phyloP scores from a whole-genome alignment of 2,113 vertebrate genomes.

The Microcebus lehilahytsara region DNA sequence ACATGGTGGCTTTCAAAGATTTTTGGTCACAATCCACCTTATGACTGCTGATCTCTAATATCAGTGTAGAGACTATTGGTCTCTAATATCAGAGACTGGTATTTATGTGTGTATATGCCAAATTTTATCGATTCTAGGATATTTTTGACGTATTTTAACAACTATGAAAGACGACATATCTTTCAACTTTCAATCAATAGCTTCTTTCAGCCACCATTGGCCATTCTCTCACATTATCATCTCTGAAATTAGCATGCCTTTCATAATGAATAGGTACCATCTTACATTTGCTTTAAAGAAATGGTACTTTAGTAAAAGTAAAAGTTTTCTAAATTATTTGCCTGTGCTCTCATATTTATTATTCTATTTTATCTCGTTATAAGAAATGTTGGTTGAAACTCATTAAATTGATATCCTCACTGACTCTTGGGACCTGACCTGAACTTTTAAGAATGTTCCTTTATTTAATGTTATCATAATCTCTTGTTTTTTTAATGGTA shows the following conservation, averaged over 20 bases:
- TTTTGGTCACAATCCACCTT: neutral
- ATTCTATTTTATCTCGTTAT: neutral
- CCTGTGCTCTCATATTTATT: neutral
- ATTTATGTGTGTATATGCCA: neutral
- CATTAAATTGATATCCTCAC: neutral
- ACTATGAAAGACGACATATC: neutral
- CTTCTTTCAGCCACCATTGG: neutral
- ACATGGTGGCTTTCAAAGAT: neutral
- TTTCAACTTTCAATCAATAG: neutral
- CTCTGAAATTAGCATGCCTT: neutral
- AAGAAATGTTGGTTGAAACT: neutral
- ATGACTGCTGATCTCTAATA: neutral
- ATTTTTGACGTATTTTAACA: conserved; percentile 8
- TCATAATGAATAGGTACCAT: neutral
- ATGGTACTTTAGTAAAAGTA: neutral
- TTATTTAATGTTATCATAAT: neutral
- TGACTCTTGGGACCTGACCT: neutral
- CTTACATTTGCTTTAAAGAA: neutral
- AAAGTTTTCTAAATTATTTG: neutral
- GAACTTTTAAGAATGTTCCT: neutral
- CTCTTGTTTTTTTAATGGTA: neutral
- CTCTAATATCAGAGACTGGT: neutral
- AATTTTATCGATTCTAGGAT: neutral
- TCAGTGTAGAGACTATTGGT: neutral
- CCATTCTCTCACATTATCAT: neutral